Base-by-base conservation (phyloP, 2,797 vertebrate genomes). In the Accipiter badius region DNA sequence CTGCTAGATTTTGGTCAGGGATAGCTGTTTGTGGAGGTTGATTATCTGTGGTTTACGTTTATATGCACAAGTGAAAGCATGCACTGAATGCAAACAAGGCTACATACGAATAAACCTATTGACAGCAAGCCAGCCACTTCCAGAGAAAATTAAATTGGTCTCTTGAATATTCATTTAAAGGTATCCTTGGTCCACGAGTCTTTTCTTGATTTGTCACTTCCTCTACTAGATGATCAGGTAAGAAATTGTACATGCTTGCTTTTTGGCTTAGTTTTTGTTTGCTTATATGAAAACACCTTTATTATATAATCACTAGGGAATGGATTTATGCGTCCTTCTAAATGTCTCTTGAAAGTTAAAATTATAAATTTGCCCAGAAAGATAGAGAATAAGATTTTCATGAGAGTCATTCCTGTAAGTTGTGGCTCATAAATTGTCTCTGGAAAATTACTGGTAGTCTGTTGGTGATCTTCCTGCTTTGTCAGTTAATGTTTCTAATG, bases 121-220 rank as follows among this genome's bases (percentile, higher is more conserved):
- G 49, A 80, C 47, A 66, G 49, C 35, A 66, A 76, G 52, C 12
- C 61, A 91, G 33, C 12, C 11, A 7, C 31, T 81, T 65, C 28
- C 46, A 73, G 77, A 72, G 46, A 87, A 86, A 81, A 72, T 29
- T 93, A 69, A 95, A 81, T 21, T 63, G 15, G 13, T 40, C 7
- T 89, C 35, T 82, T 91, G 37, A 57, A 91, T 95, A 49, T 94
- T 97, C 58, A 55, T 95, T 98, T 72, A 98, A 98, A 99, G 99
- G 99, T 99, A 70, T 99, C 99, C 52, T 98, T 99, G 87, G 99
- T 99, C 67, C 99, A 98, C 14, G 99, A 99, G 97, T 98, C 99
- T 97, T 99, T 99, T 98, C 98, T 99, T 97, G 99, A 99, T 98
- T 98, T 99, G 90, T 99, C 99, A 0, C 99, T 99, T 69, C 99